Evolutionary conservation across 92 coral and sea anemone genomes (phyloP).

Genomic region (Epizoanthus scotinus): DNA sequence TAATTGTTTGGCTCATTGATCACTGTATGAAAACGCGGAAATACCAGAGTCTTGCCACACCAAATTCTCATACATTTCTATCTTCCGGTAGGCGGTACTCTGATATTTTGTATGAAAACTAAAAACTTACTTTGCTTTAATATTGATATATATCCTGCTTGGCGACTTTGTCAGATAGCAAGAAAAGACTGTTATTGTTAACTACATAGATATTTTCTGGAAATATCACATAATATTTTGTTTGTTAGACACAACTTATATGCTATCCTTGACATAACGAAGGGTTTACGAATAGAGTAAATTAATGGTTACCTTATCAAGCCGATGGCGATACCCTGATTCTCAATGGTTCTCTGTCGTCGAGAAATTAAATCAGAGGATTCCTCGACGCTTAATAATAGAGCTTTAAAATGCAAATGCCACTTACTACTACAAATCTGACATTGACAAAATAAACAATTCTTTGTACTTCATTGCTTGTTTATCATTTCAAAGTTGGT

Average conservation of each 20-base stretch:
- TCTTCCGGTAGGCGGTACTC: too few relatives aligned
- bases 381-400: too few relatives aligned
- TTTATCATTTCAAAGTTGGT: background rate
- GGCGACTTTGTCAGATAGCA: background rate
- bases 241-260: background rate
- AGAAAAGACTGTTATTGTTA: background rate
- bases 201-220: background rate
- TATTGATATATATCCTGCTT: background rate
- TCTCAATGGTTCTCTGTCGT: too few relatives aligned
- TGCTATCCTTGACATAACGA: too few relatives aligned
- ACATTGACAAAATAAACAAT: background rate
- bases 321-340: too few relatives aligned
- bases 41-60: background rate
- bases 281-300: constrained; percentile 2
- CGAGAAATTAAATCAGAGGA: too few relatives aligned
- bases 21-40: background rate
- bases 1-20: background rate
- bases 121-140: background rate
- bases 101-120: constrained; percentile 6
- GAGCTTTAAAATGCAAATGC: background rate
- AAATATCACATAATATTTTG: background rate
- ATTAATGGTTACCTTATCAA: background rate
- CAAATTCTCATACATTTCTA: background rate
- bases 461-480: background rate
- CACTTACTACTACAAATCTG: constrained; percentile 8